Base-by-base conservation (phyloP, 2,113 vertebrate species). In the Probosciger aterrimus region DNA sequence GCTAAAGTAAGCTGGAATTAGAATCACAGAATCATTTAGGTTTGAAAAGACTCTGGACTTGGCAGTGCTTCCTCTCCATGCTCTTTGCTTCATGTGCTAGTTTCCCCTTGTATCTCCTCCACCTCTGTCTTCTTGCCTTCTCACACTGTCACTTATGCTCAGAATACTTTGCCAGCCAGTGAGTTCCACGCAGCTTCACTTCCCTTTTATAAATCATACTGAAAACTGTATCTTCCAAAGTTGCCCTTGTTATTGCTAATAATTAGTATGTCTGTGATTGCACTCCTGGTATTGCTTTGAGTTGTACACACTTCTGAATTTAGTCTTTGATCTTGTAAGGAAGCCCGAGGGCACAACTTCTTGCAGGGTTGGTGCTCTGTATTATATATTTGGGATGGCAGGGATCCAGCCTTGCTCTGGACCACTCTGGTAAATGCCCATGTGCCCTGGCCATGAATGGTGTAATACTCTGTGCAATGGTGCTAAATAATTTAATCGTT, bases 401-500 rank as follows among this genome's bases (percentile, higher is more conserved):
- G 46, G 59, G 39, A 83, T 83, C 85, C 82, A 90, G 46, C 44
- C 71, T 69, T 92, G 43, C 53, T 85, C 57, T 85, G 57, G 44
- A 76, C 22, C 14, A 10, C 37, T 60, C 74, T 77, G 46, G 20
- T 47, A 80, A 76, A 55, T 81, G 57, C 37, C 67, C 14, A 20
- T 11, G 22, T 79, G 77, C 62, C 31, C 59, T 33, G 18, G 59
- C 41, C n/a, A n/a, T 28, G 31, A 65, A 59, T 46, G 41, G 31
- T 88, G 55, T n/a, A 73, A 49, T 27, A 46, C 20, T 69, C 44
- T 73, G 12, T 75, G 59, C 46, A 76, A 19, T 35, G 27, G 37
- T 68, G 50, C 71, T 84, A 30, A 96, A 82, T 65, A 93, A 86
- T 96, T 94, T 59, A 86, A 83, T 90, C 23, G 53, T 31, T 77